These are phyloP conservation scores for Dipodomys spectabilis DNA, from an alignment of 2,113 vertebrate species.

Conservation along the genomic window DNA sequence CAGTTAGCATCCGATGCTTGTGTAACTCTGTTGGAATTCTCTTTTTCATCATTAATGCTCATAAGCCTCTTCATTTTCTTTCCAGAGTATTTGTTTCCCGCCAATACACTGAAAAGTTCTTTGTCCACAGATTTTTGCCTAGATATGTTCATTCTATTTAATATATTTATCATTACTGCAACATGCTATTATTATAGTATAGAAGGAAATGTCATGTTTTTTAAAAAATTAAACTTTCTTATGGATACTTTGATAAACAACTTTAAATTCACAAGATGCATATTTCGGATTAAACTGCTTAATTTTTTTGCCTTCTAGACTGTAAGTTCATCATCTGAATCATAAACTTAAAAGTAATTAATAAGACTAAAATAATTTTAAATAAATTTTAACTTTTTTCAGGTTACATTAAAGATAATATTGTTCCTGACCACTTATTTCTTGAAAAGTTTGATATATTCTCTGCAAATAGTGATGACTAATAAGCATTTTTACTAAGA, in stretches of 20 bases:
- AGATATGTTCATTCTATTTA: not conserved
- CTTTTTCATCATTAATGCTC: not conserved
- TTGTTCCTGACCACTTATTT: slow-evolving; percentile 5
- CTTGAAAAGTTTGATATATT: slow-evolving; percentile 46
- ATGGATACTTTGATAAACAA: not conserved
- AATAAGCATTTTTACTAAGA: not conserved
- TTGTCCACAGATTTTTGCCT: not conserved
- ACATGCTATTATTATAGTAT: not conserved
- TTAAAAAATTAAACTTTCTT: not conserved
- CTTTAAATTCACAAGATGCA: slow-evolving; percentile 17
- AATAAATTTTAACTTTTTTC: slow-evolving; percentile 13
- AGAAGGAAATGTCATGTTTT: too few relatives aligned
- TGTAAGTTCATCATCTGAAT: slow-evolving; percentile 55
- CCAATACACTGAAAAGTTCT: not conserved
- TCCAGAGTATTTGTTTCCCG: not conserved
- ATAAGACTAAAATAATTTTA: slow-evolving; percentile 21
- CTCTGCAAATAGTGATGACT: not conserved
- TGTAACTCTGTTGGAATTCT: not conserved
- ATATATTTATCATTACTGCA: not conserved
- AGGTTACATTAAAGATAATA: slow-evolving; percentile 62
- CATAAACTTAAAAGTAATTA: slow-evolving; percentile 57
- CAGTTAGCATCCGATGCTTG: not conserved
- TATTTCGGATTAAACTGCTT: slow-evolving; percentile 18
- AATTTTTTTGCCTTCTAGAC: not conserved
- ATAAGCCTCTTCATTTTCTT: not conserved